These are phyloP conservation scores for Tupaia tana DNA, from an alignment of 2,113 vertebrate genomes.

Conservation along the genomic window DNA sequence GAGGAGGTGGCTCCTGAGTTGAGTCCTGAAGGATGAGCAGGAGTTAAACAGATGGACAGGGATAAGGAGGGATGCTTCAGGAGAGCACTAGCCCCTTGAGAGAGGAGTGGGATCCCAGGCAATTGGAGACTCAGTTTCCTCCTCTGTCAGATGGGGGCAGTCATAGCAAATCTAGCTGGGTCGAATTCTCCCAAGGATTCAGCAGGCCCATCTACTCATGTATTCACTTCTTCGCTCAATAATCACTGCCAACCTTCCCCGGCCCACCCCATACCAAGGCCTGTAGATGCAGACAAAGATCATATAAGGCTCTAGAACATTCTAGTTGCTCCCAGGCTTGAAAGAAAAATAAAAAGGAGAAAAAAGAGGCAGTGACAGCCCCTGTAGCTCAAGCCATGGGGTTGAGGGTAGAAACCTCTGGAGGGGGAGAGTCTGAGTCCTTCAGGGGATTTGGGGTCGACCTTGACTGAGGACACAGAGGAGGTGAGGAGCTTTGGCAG, in stretches of 20 bases:
- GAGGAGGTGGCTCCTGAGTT: neutral
- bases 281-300: neutral
- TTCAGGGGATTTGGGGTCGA: fast-evolving
- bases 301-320: neutral
- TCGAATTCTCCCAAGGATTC: fast-evolving
- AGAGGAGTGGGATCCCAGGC: neutral
- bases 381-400: fast-evolving
- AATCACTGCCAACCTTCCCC: fast-evolving
- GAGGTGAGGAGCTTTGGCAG: fast-evolving
- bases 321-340: neutral
- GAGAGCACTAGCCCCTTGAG: fast-evolving
- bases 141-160: fast-evolving
- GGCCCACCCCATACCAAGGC: fast-evolving
- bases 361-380: neutral
- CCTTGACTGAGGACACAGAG: fast-evolving
- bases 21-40: neutral
- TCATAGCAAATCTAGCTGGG: fast-evolving
- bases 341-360: neutral
- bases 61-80: fast-evolving
- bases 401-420: too few species aligned
- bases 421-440: neutral
- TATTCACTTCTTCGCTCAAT: fast-evolving
- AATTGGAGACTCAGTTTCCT: neutral
- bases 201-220: fast-evolving
- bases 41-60: fast-evolving